Evolutionary conservation across 2,888 invertebrate genomes (phyloP).

Genomic region (Tetragnatha montana): DNA sequence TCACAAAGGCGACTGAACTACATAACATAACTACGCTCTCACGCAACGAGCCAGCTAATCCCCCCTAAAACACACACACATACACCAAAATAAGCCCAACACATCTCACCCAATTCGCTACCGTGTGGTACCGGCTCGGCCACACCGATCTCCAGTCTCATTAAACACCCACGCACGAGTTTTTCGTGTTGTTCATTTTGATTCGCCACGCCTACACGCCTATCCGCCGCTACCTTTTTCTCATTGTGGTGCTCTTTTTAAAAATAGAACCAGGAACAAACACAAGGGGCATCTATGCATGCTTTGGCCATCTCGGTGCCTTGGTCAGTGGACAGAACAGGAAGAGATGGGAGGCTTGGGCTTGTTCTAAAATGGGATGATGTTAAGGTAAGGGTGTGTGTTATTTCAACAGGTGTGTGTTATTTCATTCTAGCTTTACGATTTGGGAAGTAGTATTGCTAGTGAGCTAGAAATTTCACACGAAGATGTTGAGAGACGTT

Average conservation of each 20-base stretch:
- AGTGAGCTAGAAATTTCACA: too few species aligned
- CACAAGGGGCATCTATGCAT: background rate
- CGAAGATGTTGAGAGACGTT: too few species aligned
- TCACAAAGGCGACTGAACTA: background rate
- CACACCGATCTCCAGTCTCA: constrained; percentile 28
- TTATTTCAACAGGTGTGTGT: too few species aligned
- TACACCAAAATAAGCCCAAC: constrained; percentile 46
- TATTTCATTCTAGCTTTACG: too few species aligned
- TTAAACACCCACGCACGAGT: constrained; percentile 43
- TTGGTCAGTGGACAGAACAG: constrained; percentile 40
- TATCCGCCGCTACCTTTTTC: constrained; percentile 24
- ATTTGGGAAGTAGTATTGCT: too few species aligned
- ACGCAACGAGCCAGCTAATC: background rate
- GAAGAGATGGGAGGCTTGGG: constrained; percentile 14
- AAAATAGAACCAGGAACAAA: constrained; percentile 64
- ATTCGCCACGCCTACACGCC: constrained; percentile 42
- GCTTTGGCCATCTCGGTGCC: constrained; percentile 8
- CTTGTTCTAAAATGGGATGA: too few species aligned
- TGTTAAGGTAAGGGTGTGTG: too few species aligned
- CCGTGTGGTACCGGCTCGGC: constrained; percentile 13
- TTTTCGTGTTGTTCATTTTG: constrained; percentile 37
- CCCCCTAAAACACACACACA: background rate
- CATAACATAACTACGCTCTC: background rate
- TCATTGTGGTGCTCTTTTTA: constrained; percentile 28
- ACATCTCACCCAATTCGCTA: constrained; percentile 36